Conservation (phyloP, 1,140 invertebrate genomes). For the Chrysomallon squamiferum region DNA sequence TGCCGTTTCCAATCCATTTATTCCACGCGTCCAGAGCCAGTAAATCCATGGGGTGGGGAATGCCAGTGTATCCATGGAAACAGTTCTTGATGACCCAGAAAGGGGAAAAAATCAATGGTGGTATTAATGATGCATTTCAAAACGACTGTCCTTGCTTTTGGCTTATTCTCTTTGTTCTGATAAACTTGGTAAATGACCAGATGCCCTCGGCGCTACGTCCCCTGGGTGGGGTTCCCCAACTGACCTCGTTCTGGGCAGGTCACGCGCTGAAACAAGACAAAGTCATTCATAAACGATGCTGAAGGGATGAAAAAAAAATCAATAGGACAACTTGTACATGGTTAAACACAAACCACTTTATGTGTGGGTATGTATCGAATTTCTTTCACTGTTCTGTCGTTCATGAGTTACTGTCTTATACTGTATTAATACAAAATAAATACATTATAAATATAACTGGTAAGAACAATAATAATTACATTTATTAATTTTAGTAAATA, state of each 20-base stretch:
- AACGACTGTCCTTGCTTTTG: neutral
- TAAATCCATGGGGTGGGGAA: neutral
- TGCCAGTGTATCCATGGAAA: neutral
- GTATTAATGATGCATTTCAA: neutral
- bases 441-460: neutral
- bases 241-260: constrained; percentile 4
- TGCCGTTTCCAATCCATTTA: neutral
- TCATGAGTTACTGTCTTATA: neutral
- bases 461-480: too few species aligned
- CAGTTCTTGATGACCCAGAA: constrained; percentile 1
- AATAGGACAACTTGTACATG: neutral
- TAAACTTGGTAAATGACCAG: neutral
- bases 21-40: neutral
- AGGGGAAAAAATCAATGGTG: neutral
- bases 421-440: neutral
- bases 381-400: too few species aligned
- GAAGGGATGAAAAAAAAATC: neutral
- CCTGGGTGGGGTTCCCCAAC: neutral
- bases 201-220: neutral
- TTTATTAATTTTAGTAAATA: too few species aligned
- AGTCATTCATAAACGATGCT: constrained; percentile 1
- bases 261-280: neutral
- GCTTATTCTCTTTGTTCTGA: neutral
- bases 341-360: neutral
- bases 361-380: too few species aligned